A percentile compares a stretch with the other conserved stretches of the same genome.
phyloP scores from a whole-genome alignment of 1,140 invertebrate species.

The Trypoxylus dichotomus region DNA sequence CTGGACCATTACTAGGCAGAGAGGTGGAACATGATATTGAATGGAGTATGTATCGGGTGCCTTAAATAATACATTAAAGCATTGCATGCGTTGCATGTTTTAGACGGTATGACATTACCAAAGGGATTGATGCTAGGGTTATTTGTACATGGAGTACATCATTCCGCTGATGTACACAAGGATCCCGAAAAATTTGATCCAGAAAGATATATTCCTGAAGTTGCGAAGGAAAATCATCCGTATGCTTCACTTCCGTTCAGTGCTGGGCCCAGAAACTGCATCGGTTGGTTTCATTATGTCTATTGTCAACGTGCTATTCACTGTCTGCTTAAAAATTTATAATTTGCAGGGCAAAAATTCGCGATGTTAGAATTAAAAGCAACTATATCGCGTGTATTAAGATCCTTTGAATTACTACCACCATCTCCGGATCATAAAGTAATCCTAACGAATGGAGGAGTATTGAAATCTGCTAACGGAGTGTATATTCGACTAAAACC shows the following conservation, averaged over 20 bases:
- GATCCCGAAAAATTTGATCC: slow-evolving; percentile 77
- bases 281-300: slow-evolving; percentile 56
- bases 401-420: slow-evolving; percentile 61
- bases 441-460: no score
- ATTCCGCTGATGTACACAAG: slow-evolving; percentile 64
- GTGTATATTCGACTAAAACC: no score
- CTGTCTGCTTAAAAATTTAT: neutral
- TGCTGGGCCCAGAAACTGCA: slow-evolving; percentile 70
- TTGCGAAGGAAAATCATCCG: slow-evolving; percentile 56
- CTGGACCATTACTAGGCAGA: slow-evolving; percentile 71
- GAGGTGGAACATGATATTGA: slow-evolving; percentile 58
- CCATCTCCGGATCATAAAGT: slow-evolving; percentile 41
- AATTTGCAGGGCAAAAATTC: slow-evolving; percentile 69
- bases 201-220: slow-evolving; percentile 70
- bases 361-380: slow-evolving; percentile 76
- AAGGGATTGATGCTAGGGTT: slow-evolving; percentile 57
- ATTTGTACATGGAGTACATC: slow-evolving; percentile 64
- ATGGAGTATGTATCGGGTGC: slow-evolving; percentile 30
- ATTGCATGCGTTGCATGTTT: slow-evolving; percentile 26
- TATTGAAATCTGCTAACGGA: no score
- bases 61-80: slow-evolving; percentile 32
- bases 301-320: neutral
- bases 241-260: slow-evolving; percentile 70
- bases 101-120: slow-evolving; percentile 57
- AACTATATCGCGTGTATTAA: slow-evolving; percentile 65